Conservation (phyloP, 2,797 vertebrate genomes). For the Iguana delicatissima region DNA sequence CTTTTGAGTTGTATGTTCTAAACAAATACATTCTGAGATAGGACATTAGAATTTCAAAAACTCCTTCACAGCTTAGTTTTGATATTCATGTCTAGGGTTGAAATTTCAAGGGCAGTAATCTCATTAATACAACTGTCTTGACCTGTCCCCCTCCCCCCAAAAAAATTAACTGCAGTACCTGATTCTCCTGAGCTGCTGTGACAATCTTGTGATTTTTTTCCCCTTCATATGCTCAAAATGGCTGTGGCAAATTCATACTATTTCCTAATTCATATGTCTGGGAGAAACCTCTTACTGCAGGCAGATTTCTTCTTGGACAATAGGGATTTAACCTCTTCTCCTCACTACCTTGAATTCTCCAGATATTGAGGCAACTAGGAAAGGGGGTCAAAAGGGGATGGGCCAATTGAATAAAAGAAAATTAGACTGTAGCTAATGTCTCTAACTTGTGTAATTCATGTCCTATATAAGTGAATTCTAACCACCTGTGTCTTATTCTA, state of each 20-base stretch:
- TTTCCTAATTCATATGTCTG: not conserved
- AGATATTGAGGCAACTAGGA: no score
- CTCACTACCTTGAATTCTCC: not conserved
- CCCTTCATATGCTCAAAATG: not conserved
- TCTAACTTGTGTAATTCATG: not conserved
- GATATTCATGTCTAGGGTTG: not conserved
- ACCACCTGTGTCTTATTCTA: not conserved
- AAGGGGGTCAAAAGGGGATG: not conserved
- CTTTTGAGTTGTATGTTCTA: no score
- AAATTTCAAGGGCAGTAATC: not conserved
- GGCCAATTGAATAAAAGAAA: not conserved
- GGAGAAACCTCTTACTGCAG: not conserved
- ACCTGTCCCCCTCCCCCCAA: not conserved
- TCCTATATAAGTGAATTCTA: not conserved
- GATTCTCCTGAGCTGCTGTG: not conserved
- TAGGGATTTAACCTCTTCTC: not conserved
- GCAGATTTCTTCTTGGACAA: not conserved
- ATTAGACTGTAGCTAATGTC: not conserved
- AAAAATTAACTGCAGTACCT: not conserved
- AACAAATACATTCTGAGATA: no score
- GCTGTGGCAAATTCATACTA: not conserved
- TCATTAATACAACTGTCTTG: not conserved
- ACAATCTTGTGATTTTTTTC: not conserved
- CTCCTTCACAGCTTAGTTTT: not conserved
- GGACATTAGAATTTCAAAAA: not conserved